Evolutionary conservation across 2,888 invertebrate species (phyloP).

Genomic region (Meteorus colon): DNA sequence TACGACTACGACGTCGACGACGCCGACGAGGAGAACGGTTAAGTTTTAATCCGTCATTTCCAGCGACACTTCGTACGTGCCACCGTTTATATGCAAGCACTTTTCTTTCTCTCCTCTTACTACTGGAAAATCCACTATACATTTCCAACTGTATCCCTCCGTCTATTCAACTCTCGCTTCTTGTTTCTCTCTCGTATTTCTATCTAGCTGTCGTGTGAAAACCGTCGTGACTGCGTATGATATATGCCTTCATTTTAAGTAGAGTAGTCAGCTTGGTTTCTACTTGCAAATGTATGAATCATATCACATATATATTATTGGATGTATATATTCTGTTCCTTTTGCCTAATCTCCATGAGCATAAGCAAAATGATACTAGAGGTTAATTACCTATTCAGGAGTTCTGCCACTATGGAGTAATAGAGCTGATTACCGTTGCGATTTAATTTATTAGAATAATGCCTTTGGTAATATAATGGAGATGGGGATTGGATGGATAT

Average conservation of each 20-base stretch:
- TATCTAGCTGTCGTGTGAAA: constrained; percentile 29
- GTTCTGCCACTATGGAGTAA: constrained; percentile 22
- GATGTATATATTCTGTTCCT: constrained; percentile 30
- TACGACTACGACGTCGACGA: background rate
- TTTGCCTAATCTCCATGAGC: constrained; percentile 32
- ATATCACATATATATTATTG: constrained; percentile 17
- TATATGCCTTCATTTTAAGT: constrained; percentile 44
- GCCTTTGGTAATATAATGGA: too few relatives aligned
- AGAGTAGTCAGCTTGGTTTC: constrained; percentile 35
- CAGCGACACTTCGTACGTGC: constrained; percentile 42
- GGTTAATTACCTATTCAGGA: constrained; percentile 55
- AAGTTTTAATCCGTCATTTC: constrained; percentile 56
- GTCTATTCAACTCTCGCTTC: background rate
- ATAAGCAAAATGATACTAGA: constrained; percentile 39
- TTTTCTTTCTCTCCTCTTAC: background rate
- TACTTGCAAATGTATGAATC: constrained; percentile 27
- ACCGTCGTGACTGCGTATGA: constrained; percentile 33
- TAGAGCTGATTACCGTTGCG: constrained; percentile 40
- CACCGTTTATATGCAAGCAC: background rate
- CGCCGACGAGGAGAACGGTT: constrained; percentile 44
- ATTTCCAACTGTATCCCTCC: background rate
- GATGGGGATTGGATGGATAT: too few relatives aligned
- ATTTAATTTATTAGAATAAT: background rate
- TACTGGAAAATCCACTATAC: background rate
- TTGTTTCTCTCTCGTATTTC: background rate